phyloP scores from a whole-genome alignment of 2,888 invertebrate genomes.

The Taenaris catops region DNA sequence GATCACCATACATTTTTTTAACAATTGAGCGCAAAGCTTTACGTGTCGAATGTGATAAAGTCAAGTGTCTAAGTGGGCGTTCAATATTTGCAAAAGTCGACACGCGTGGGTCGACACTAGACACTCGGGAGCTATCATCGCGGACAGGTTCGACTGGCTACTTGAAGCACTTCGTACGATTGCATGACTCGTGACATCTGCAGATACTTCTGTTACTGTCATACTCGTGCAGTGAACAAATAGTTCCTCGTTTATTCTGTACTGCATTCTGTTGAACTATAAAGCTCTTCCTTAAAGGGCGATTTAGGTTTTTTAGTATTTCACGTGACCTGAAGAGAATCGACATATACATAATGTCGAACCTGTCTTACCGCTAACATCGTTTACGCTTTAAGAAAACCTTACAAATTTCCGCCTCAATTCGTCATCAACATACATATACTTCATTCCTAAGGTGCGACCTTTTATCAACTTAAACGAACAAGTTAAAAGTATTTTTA shows the following conservation, averaged over 20 bases:
- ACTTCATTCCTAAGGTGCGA: too few species aligned
- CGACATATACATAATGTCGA: too few species aligned
- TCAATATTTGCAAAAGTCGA: conserved; percentile 29
- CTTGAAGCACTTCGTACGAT: conserved; percentile 29
- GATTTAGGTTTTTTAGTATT: too few species aligned
- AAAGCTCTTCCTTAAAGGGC: too few species aligned
- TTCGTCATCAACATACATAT: too few species aligned
- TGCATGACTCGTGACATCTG: conserved; percentile 24
- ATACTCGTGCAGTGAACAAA: conserved; percentile 19
- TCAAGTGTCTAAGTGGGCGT: conserved; percentile 21
- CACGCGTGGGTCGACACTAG: conserved; percentile 27
- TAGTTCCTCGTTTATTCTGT: conserved; percentile 17
- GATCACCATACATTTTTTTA: conserved; percentile 3
- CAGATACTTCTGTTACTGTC: conserved; percentile 16
- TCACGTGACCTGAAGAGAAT: too few species aligned
- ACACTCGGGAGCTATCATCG: conserved; percentile 24
- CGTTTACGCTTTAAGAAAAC: too few species aligned
- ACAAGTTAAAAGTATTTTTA: too few species aligned
- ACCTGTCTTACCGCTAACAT: too few species aligned
- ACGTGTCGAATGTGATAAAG: conserved; percentile 15
- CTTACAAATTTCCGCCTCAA: too few species aligned
- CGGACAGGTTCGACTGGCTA: conserved; percentile 27
- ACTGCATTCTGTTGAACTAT: too few species aligned
- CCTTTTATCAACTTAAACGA: too few species aligned
- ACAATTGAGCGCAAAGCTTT: conserved; percentile 9